Conservation (phyloP, 1,140 invertebrate genomes). For the Maniola jurtina region DNA sequence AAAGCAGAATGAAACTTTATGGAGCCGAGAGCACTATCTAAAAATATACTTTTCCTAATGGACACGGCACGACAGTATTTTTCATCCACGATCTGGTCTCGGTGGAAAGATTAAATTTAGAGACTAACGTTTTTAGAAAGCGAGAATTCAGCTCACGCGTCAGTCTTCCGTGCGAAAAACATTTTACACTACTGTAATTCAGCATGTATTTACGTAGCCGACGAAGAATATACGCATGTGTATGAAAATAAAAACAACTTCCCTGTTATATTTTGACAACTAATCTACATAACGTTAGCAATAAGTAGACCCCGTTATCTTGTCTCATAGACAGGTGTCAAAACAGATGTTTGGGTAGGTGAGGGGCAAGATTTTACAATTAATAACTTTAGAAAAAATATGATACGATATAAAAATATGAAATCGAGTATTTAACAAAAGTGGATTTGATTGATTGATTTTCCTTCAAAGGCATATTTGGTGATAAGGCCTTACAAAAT, state of each 20-base stretch:
- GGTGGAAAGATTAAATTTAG: slow-evolving; percentile 70
- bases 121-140: slow-evolving; percentile 67
- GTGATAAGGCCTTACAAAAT: too few species aligned
- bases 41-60: slow-evolving; percentile 73
- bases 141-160: slow-evolving; percentile 42
- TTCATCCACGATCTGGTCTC: slow-evolving; percentile 55
- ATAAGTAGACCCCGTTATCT: too few species aligned
- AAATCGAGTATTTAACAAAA: too few species aligned
- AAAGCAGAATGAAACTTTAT: slow-evolving; percentile 55
- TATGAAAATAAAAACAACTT: neutral
- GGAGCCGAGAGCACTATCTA: slow-evolving; percentile 53
- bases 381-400: too few species aligned
- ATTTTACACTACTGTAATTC: slow-evolving; percentile 19
- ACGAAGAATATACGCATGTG: neutral
- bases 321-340: too few species aligned
- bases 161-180: slow-evolving; percentile 31
- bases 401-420: too few species aligned
- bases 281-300: neutral
- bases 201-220: slow-evolving; percentile 15
- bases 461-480: too few species aligned
- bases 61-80: slow-evolving; percentile 68
- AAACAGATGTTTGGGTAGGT: too few species aligned
- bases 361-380: too few species aligned
- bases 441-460: too few species aligned
- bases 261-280: neutral